A percentile compares a stretch with the other conserved stretches of the same genome.
Conservation (phyloP, 2,113 vertebrate genomes). For the Eulacestoma nigropectus region DNA sequence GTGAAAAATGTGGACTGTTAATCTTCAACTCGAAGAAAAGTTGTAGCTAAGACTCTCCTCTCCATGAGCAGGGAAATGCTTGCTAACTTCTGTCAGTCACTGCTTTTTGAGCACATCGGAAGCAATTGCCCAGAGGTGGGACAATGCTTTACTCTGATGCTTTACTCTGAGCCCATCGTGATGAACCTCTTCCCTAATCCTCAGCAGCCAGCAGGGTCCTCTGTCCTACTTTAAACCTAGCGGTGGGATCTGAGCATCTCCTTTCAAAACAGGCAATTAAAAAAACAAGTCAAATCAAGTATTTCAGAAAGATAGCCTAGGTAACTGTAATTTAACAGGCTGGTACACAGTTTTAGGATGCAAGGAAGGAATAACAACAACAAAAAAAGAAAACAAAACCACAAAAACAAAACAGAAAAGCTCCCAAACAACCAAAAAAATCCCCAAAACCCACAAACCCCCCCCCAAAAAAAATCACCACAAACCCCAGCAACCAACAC, state of each 20-base stretch:
- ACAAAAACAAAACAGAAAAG: neutral
- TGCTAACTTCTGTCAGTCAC: neutral
- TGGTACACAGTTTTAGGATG: neutral
- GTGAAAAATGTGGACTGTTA: neutral
- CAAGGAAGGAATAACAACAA: neutral
- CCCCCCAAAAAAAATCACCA: accelerated
- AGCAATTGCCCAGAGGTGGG: accelerated
- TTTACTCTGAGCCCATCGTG: neutral
- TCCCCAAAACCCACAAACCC: accelerated
- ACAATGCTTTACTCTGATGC: neutral
- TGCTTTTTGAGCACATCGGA: accelerated
- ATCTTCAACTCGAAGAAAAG: neutral
- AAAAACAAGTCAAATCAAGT: neutral
- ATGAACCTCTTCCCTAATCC: neutral
- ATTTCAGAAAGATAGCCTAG: neutral
- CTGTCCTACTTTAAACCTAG: neutral
- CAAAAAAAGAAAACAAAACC: neutral
- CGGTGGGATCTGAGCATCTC: neutral
- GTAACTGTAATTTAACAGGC: neutral
- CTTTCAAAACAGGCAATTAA: neutral
- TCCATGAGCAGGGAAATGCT: neutral
- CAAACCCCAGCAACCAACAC: neutral
- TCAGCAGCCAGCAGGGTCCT: neutral
- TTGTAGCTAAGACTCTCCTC: neutral
- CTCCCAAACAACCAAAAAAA: neutral